phyloP scores from a whole-genome alignment of 2,888 invertebrate genomes.

The Dendrolimus houi region DNA sequence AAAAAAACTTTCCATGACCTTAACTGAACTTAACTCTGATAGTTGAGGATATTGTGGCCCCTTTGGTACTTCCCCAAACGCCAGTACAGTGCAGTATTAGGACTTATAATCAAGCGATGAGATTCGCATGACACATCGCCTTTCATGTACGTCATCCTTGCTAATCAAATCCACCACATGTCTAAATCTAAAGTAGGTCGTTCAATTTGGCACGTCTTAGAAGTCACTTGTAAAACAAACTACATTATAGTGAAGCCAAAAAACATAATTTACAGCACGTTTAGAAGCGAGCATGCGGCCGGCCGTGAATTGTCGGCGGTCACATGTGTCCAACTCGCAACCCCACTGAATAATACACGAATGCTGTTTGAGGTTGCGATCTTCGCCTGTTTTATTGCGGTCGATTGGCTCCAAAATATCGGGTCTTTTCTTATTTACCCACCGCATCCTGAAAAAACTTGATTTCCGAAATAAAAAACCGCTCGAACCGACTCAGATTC shows the following conservation, averaged over 20 bases:
- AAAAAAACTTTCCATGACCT: too few relatives aligned
- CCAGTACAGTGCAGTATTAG: too few relatives aligned
- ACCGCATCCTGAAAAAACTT: slow-evolving; percentile 18
- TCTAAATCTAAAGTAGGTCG: too few relatives aligned
- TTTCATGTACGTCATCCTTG: too few relatives aligned
- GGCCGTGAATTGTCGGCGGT: slow-evolving; percentile 44
- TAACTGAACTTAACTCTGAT: too few relatives aligned
- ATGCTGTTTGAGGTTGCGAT: slow-evolving; percentile 44
- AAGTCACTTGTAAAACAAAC: not conserved
- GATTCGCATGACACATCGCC: too few relatives aligned
- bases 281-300: slow-evolving; percentile 21
- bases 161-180: too few relatives aligned
- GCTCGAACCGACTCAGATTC: too few relatives aligned
- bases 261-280: slow-evolving; percentile 25
- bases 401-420: slow-evolving; percentile 48
- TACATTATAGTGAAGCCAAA: slow-evolving; percentile 4
- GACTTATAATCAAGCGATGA: too few relatives aligned
- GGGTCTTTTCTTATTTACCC: slow-evolving; percentile 21
- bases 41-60: too few relatives aligned
- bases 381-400: slow-evolving; percentile 54
- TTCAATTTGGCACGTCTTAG: not conserved
- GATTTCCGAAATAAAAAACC: slow-evolving; percentile 28
- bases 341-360: slow-evolving; percentile 60
- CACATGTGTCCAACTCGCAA: slow-evolving; percentile 48
- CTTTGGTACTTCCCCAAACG: too few relatives aligned